phyloP scores from a whole-genome alignment of 2,113 vertebrate species.

The Echinops telfairi region DNA sequence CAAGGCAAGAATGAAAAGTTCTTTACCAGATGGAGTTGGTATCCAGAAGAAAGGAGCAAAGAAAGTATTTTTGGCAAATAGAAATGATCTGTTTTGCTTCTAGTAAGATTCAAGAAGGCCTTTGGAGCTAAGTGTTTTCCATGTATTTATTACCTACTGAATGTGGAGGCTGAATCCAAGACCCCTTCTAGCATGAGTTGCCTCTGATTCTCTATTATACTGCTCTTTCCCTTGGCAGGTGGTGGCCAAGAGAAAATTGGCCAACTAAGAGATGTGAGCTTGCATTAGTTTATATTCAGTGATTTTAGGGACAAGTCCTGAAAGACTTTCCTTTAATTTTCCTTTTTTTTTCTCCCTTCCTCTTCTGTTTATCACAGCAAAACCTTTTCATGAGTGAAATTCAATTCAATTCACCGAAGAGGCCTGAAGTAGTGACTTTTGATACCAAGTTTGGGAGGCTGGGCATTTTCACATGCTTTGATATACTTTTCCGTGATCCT shows the following conservation, averaged over 20 bases:
- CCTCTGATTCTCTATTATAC: not conserved
- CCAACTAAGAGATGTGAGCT: not conserved
- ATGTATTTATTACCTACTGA: not conserved
- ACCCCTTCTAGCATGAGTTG: not conserved
- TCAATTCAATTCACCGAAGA: constrained; percentile 88
- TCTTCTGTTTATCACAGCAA: constrained; percentile 82
- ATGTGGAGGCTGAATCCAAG: not conserved
- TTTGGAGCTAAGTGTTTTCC: not conserved
- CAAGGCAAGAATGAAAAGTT: constrained; percentile 5
- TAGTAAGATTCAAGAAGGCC: not conserved
- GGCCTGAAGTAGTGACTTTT: constrained; percentile 88
- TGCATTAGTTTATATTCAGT: not conserved
- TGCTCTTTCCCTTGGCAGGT: not conserved
- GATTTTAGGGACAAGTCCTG: not conserved
- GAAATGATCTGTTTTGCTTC: not conserved
- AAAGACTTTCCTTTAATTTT: not conserved
- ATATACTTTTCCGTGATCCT: constrained; percentile 91
- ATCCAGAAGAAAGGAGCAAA: not conserved
- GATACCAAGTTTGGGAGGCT: constrained; percentile 92
- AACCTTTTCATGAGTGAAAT: constrained; percentile 90
- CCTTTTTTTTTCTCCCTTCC: not conserved
- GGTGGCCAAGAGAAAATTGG: not conserved
- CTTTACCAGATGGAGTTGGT: not conserved
- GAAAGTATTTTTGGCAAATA: not conserved
- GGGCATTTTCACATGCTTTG: constrained; percentile 92